These are phyloP conservation scores for Penaeus vannamei DNA, from an alignment of 1,140 invertebrate genomes.

Conservation along the genomic window DNA sequence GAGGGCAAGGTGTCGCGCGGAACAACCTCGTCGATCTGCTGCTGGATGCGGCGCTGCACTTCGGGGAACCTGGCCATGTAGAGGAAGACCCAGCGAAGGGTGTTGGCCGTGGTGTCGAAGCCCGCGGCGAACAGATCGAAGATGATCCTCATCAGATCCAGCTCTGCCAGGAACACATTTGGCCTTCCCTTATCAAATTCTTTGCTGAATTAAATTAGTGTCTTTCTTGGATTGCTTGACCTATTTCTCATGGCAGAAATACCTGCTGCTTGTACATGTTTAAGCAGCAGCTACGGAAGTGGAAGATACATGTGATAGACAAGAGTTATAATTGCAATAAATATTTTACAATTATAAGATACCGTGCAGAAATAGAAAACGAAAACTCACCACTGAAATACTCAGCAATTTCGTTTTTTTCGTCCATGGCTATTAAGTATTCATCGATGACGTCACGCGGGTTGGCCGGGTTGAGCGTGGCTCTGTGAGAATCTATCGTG, in stretches of 20 bases:
- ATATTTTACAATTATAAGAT: too few species aligned
- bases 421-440: slow-evolving; percentile 69
- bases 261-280: too few species aligned
- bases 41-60: slow-evolving; percentile 48
- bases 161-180: not conserved
- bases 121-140: slow-evolving; percentile 65
- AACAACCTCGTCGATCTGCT: slow-evolving; percentile 59
- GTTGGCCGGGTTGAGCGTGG: slow-evolving; percentile 69
- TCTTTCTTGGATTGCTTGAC: too few species aligned
- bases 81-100: slow-evolving; percentile 55
- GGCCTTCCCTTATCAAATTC: too few species aligned
- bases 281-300: too few species aligned
- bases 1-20: slow-evolving; percentile 22
- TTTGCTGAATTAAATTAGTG: too few species aligned
- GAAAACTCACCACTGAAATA: slow-evolving; percentile 37
- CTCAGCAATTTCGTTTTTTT: slow-evolving; percentile 18
- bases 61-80: slow-evolving; percentile 61
- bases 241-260: too few species aligned
- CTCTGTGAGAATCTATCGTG: slow-evolving; percentile 69
- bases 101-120: slow-evolving; percentile 55
- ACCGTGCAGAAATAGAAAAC: not conserved
- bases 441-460: slow-evolving; percentile 73
- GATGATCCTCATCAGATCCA: slow-evolving; percentile 37
- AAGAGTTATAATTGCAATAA: too few species aligned
- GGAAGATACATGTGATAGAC: too few species aligned